Percentiles rank a stretch among this genome's conserved stretches.
phyloP scores from a whole-genome alignment of 1,140 invertebrate species.

The Pentalonia nigronervosa region DNA sequence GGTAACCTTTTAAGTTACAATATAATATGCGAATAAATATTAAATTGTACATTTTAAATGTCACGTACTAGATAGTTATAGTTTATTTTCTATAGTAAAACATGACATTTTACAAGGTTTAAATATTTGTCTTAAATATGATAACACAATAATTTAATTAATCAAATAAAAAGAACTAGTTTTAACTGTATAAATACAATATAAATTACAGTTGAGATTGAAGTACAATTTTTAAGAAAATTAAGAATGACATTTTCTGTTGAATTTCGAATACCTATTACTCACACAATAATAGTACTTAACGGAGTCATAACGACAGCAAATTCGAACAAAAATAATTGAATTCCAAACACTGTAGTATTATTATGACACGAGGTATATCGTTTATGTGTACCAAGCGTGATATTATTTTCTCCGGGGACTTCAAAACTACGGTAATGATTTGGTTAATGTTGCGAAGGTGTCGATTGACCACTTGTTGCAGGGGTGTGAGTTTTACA shows the following conservation, averaged over 20 bases:
- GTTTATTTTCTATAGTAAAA: background rate
- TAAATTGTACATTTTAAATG: background rate
- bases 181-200: background rate
- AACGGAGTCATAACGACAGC: background rate
- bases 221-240: background rate
- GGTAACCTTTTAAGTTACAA: background rate
- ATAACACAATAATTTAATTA: background rate
- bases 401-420: background rate
- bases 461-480: slow-evolving; percentile 46
- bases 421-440: background rate
- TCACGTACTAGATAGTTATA: background rate
- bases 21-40: background rate
- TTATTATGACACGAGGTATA: too few relatives aligned
- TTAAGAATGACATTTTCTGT: background rate
- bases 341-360: too few relatives aligned
- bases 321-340: background rate
- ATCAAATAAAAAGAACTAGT: background rate
- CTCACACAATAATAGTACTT: background rate
- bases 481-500: background rate
- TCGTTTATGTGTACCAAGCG: background rate
- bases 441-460: background rate
- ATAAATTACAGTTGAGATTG: too few relatives aligned
- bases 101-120: slow-evolving; percentile 10
- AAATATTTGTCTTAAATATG: background rate
- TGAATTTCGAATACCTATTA: background rate